Evolutionary conservation across 2,113 vertebrate genomes (phyloP).

Genomic region (Oncorhynchus keta): DNA sequence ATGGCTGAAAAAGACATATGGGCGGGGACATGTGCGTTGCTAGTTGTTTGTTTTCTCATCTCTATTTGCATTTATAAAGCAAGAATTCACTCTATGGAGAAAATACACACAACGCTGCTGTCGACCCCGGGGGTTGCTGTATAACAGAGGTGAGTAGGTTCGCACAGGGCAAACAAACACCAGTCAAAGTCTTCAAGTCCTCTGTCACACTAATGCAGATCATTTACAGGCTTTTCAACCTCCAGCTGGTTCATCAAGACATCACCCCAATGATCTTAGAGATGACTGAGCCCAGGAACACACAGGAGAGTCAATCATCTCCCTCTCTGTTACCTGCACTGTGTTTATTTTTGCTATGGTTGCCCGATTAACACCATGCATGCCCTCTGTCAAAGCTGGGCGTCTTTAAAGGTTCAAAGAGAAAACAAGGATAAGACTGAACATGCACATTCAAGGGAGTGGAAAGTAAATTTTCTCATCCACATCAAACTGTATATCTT

Average conservation of each 20-base stretch:
- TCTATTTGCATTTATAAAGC: too few relatives aligned
- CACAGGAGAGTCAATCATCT: neutral
- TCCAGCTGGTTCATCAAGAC: neutral
- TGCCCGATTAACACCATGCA: neutral
- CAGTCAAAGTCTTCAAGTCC: neutral
- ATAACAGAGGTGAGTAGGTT: neutral
- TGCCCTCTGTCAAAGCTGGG: neutral
- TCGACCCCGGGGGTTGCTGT: neutral
- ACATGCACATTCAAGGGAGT: too few relatives aligned
- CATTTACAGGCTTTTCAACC: neutral
- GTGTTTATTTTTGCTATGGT: constrained; percentile 2
- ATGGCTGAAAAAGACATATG: too few relatives aligned
- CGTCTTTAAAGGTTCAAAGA: neutral
- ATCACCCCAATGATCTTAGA: neutral
- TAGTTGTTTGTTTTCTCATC: too few relatives aligned
- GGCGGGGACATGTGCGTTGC: too few relatives aligned
- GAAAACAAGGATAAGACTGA: neutral
- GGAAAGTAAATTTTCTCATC: too few relatives aligned
- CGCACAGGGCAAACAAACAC: neutral
- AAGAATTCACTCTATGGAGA: neutral
- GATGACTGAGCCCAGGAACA: neutral
- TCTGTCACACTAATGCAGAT: neutral
- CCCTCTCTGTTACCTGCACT: neutral
- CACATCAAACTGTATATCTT: neutral
- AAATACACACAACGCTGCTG: neutral